Percentiles rank a stretch among this genome's conserved stretches.
Evolutionary conservation across 2,113 vertebrate genomes (phyloP).

Genomic region (Actenoides lindsayi): DNA sequence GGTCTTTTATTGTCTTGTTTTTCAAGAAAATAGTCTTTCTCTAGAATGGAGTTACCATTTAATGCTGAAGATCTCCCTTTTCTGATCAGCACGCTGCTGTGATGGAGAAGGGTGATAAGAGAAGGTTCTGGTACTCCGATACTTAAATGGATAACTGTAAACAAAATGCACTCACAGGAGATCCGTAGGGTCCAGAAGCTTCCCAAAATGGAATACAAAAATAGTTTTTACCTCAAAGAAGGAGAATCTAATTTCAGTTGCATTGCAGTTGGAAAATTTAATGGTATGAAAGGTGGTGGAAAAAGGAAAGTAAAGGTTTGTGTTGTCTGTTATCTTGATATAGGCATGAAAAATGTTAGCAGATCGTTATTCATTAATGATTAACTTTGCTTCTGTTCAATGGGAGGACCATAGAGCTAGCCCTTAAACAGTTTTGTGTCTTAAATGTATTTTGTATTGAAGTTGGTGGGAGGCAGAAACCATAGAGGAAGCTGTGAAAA

Average conservation of each 20-base stretch:
- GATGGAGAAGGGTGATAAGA: fast-evolving
- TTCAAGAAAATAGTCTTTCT: not conserved
- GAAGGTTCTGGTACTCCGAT: not conserved
- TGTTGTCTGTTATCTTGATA: not conserved
- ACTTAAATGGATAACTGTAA: not conserved
- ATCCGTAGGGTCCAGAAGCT: not conserved
- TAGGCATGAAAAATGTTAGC: not conserved
- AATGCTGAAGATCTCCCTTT: not conserved
- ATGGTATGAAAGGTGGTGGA: not conserved
- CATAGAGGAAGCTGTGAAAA: not conserved
- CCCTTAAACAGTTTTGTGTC: not conserved
- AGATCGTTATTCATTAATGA: not conserved
- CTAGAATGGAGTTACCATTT: not conserved
- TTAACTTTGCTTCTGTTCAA: not conserved
- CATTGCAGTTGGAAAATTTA: not conserved
- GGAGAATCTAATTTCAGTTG: not conserved
- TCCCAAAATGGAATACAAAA: not conserved
- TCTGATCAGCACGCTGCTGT: not conserved
- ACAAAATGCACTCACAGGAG: not conserved
- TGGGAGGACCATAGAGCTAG: not conserved
- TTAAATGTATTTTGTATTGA: not conserved
- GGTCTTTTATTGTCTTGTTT: not conserved
- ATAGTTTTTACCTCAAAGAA: not conserved
- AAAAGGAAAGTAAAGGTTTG: not conserved
- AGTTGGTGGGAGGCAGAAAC: not conserved